Base-by-base conservation (phyloP, 2,888 invertebrate genomes). In the Marronus borbonicus region DNA sequence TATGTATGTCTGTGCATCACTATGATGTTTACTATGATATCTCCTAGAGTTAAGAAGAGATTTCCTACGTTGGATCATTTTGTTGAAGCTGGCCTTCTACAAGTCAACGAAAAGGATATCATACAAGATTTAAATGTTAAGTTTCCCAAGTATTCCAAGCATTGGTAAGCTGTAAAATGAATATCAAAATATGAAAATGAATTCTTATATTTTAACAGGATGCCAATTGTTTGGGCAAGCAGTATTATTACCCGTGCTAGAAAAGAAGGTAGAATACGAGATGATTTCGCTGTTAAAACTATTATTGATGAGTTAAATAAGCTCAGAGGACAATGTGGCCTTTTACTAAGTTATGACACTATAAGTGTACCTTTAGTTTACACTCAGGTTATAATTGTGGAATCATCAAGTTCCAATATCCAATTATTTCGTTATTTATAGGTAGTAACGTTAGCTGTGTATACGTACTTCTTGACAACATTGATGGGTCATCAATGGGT, bases 281-380 rank as follows among this genome's bases (percentile, higher is more conserved):
- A 96, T 84, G 97, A 98, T 88, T 97, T 97, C 86, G 97, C 97
- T 0, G 96, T 97, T 0, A 96, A 97, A 87, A 97, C 97, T 3
- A 93, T 98, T 75, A 93, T 96, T 82, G 96, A 96, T 86, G 96
- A 96, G 88, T 88, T 97, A 77, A 96, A 96, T 87, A 94, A 94
- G 85, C 96, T 96, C 85, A 90, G 96, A 83, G 94, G 94, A 17
- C 93, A 94, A 86, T 95, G 95, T 81, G 95, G 95, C 36, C 88
- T 94, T 60, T 89, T 95, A 58, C 91, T 95, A 78, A 93, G 93
- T 82, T 95, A 94, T 84, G 95, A 95, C 87, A 94, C 93, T 60
- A 95, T 96, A 82, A 93, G 93, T 85, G 92, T 96, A 66, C 96
- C 96, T 28, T 90, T 96, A 80, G 95, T 96, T 14, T 96, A 96